Evolutionary conservation across 2,113 vertebrate genomes (phyloP).

Genomic region (Hiodon alosoides): DNA sequence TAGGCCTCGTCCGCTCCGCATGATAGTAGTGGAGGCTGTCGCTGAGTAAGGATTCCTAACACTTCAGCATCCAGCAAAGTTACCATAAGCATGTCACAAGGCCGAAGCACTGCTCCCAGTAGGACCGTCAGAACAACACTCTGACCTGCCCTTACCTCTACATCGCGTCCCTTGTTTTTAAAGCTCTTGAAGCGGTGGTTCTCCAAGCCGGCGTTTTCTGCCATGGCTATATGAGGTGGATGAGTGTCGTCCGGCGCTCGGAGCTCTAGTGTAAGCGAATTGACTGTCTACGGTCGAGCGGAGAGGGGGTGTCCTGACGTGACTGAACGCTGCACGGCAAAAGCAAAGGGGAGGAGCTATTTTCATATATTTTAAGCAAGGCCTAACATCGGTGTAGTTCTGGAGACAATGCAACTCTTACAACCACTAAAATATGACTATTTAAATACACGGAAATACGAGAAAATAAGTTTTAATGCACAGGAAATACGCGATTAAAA

Average conservation of each 20-base stretch:
- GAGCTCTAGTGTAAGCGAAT: constrained; percentile 55
- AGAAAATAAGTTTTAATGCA: no score
- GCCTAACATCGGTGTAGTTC: no score
- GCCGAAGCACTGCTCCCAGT: neutral
- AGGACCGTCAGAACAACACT: constrained; percentile 14
- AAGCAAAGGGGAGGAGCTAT: neutral
- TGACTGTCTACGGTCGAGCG: constrained; percentile 36
- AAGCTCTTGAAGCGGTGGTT: constrained; percentile 97
- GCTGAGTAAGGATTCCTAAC: constrained; percentile 17
- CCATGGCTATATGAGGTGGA: constrained; percentile 69
- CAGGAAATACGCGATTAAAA: no score
- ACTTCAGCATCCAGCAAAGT: neutral
- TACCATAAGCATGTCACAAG: constrained; percentile 1
- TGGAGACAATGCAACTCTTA: no score
- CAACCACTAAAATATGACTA: no score
- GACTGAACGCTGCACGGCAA: constrained; percentile 1
- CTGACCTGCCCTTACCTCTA: constrained; percentile 68
- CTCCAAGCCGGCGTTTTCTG: constrained; percentile 87
- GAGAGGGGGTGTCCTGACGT: constrained; percentile 1
- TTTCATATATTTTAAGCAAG: no score
- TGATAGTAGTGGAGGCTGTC: constrained; percentile 22
- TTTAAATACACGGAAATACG: no score
- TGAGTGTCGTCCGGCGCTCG: constrained; percentile 51
- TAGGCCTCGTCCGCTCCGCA: constrained; percentile 42
- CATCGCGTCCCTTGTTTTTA: constrained; percentile 95